These are phyloP conservation scores for Zele albiditarsus DNA, from an alignment of 2,888 invertebrate genomes.

Conservation along the genomic window DNA sequence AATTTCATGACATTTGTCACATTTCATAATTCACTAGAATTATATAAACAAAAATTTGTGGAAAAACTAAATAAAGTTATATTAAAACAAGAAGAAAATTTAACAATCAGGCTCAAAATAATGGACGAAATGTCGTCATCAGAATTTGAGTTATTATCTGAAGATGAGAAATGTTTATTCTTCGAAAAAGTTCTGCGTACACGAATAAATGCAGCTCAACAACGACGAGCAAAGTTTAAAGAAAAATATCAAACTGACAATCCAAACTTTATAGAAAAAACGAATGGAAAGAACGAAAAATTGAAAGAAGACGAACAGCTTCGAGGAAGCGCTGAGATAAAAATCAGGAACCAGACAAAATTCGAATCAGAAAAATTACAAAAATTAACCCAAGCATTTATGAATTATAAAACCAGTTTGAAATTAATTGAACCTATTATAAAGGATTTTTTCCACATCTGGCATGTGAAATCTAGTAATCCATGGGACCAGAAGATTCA, in stretches of 20 bases:
- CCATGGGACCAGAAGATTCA: constrained; percentile 54
- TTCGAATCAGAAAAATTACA: constrained; percentile 31
- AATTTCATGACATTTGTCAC: constrained; percentile 59
- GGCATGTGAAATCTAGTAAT: constrained; percentile 57
- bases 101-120: constrained; percentile 36
- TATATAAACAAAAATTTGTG: constrained; percentile 46
- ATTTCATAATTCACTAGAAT: constrained; percentile 58
- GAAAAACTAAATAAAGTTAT: constrained; percentile 39
- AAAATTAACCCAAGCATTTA: constrained; percentile 44
- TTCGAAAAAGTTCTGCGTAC: constrained; percentile 49
- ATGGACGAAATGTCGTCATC: constrained; percentile 59
- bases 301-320: background rate
- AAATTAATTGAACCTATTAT: constrained; percentile 48
- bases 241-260: constrained; percentile 44
- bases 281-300: constrained; percentile 3
- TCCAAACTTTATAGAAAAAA: background rate
- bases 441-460: constrained; percentile 53
- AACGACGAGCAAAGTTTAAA: constrained; percentile 48
- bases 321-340: constrained; percentile 40
- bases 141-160: constrained; percentile 57
- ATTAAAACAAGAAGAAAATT: constrained; percentile 30
- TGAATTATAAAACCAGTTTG: constrained; percentile 51
- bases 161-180: constrained; percentile 57
- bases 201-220: constrained; percentile 51
- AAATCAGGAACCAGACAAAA: constrained; percentile 41